Evolutionary conservation across 1,140 invertebrate species (phyloP).

Genomic region (Vanessa atalanta): DNA sequence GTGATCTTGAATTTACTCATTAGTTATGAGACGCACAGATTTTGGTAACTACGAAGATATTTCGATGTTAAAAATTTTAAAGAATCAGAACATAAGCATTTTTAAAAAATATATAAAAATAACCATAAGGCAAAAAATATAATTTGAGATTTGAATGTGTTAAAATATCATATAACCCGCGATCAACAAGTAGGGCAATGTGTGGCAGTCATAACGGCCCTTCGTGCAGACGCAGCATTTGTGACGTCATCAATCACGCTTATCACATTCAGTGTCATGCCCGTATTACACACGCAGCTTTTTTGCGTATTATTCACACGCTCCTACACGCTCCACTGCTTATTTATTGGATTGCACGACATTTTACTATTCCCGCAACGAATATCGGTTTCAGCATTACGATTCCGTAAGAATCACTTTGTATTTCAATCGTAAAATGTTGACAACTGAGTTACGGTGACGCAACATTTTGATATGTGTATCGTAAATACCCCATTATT

Average conservation of each 20-base stretch:
- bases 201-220: slow-evolving; percentile 35
- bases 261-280: slow-evolving; percentile 49
- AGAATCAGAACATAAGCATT: too few species aligned
- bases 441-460: too few species aligned
- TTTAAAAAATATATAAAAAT: too few species aligned
- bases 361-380: not conserved
- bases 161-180: slow-evolving; percentile 22
- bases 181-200: slow-evolving; percentile 60
- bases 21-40: too few species aligned
- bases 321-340: slow-evolving; percentile 15
- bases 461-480: too few species aligned
- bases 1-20: too few species aligned
- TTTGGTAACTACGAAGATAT: too few species aligned
- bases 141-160: not conserved
- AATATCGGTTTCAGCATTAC: not conserved
- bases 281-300: slow-evolving; percentile 24
- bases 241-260: slow-evolving; percentile 69
- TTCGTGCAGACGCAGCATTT: slow-evolving; percentile 36
- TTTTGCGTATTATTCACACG: slow-evolving; percentile 26
- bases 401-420: not conserved
- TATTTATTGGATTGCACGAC: slow-evolving; percentile 20
- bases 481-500: too few species aligned
- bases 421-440: too few species aligned
- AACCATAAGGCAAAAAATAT: not conserved
- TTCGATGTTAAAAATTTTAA: too few species aligned